Percentiles rank a stretch among this genome's conserved stretches.
These are phyloP conservation scores for Sceloporus tristichus DNA, from an alignment of 2,113 vertebrate species.

Conservation along the genomic window DNA sequence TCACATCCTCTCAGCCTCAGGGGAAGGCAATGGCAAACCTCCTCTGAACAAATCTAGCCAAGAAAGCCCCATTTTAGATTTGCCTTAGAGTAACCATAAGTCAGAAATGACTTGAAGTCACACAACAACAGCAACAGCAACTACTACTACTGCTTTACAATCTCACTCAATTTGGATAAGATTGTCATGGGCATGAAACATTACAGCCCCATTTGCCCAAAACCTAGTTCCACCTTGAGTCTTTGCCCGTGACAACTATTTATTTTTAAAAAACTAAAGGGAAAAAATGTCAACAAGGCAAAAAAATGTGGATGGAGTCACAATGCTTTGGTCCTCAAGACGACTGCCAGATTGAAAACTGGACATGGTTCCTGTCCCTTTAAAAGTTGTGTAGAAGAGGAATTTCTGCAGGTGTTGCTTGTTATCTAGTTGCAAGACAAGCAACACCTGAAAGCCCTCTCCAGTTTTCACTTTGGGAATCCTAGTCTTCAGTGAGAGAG, in stretches of 20 bases:
- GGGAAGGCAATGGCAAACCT: too few species aligned
- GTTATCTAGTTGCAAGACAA: background rate
- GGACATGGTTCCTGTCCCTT: too few species aligned
- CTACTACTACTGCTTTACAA: too few species aligned
- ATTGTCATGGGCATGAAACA: background rate
- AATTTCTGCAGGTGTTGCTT: too few species aligned
- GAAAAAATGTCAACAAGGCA: background rate
- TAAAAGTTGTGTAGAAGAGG: too few species aligned
- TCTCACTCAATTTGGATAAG: background rate
- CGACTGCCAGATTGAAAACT: too few species aligned
- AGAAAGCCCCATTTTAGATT: too few species aligned
- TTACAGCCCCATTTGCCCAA: background rate
- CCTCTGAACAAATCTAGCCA: too few species aligned
- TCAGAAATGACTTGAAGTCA: too few species aligned
- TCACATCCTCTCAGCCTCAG: too few species aligned
- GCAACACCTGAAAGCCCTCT: background rate
- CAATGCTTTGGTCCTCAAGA: background rate
- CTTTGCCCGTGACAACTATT: background rate
- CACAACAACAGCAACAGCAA: too few species aligned
- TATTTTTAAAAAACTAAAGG: background rate
- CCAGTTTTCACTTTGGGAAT: background rate
- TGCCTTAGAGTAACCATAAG: too few species aligned
- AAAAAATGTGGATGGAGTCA: background rate
- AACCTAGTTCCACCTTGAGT: background rate
- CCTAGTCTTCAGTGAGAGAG: background rate